These are phyloP conservation scores for Albula glossodonta DNA, from an alignment of 2,113 vertebrate genomes.

Conservation along the genomic window DNA sequence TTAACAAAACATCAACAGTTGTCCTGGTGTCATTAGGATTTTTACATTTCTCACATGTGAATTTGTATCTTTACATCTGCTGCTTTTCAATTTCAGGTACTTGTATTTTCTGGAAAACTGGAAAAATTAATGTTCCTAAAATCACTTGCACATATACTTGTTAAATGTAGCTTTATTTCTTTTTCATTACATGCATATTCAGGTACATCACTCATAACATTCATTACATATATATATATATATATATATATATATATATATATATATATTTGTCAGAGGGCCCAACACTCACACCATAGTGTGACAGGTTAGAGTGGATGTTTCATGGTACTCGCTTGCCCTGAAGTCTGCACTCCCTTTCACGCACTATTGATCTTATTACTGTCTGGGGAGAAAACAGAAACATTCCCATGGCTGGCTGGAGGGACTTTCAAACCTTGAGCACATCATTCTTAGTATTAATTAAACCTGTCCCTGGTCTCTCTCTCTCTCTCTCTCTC, in stretches of 20 bases:
- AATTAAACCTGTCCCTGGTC: not conserved
- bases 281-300: not conserved
- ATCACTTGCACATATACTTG: not conserved
- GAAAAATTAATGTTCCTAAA: not conserved
- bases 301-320: not conserved
- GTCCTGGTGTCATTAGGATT: too few relatives aligned
- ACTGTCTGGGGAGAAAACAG: not conserved
- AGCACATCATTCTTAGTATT: not conserved
- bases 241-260: too few relatives aligned
- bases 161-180: not conserved
- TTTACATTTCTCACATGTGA: too few relatives aligned
- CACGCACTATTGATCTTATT: not conserved
- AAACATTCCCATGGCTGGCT: not conserved
- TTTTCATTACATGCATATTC: too few relatives aligned
- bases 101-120: not conserved
- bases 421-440: not conserved
- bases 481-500: too few relatives aligned
- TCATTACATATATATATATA: too few relatives aligned
- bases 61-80: too few relatives aligned
- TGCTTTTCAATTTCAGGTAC: not conserved
- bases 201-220: too few relatives aligned
- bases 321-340: not conserved
- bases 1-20: too few relatives aligned
- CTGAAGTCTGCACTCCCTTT: not conserved
- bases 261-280: not conserved